Conservation (phyloP, 2,888 invertebrate genomes). For the Megastigmus dorsalis region DNA sequence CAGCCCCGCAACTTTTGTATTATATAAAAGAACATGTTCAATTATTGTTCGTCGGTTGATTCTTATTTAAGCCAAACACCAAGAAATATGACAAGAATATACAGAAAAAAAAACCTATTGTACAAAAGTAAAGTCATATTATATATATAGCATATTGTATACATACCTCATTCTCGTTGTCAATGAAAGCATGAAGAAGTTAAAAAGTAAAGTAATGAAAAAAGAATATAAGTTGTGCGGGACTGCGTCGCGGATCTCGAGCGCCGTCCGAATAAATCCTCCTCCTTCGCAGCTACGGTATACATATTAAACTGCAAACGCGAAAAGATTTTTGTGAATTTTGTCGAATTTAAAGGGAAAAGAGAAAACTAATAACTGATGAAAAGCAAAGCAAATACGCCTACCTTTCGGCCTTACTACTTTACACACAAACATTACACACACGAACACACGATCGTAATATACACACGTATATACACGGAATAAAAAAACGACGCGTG, state of each 20-base stretch:
- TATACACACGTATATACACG: constrained; percentile 7
- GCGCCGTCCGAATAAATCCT: constrained; percentile 22
- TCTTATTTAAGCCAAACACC: constrained; percentile 31
- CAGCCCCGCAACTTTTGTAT: constrained; percentile 28
- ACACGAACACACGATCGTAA: constrained; percentile 11
- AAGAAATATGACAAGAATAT: constrained; percentile 10
- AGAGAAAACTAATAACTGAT: constrained; percentile 14
- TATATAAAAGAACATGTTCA: constrained; percentile 13
- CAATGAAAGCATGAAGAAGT: constrained; percentile 17
- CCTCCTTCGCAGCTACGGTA: constrained; percentile 37
- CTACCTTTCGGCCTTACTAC: constrained; percentile 70
- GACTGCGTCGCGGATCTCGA: constrained; percentile 23
- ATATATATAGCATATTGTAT: constrained; percentile 38
- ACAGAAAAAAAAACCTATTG: constrained; percentile 24
- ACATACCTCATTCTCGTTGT: constrained; percentile 43
- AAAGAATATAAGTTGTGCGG: constrained; percentile 12
- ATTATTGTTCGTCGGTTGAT: constrained; percentile 33
- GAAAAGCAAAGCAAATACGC: constrained; percentile 58
- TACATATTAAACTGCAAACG: constrained; percentile 29
- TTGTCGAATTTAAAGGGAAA: constrained; percentile 52
- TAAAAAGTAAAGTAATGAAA: constrained; percentile 18
- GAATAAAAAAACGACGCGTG: constrained; percentile 26
- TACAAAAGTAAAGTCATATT: constrained; percentile 43
- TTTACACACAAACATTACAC: constrained; percentile 56
- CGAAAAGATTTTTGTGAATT: constrained; percentile 35